Conservation (phyloP, 2,888 invertebrate genomes). For the Amphipoea oculea region DNA sequence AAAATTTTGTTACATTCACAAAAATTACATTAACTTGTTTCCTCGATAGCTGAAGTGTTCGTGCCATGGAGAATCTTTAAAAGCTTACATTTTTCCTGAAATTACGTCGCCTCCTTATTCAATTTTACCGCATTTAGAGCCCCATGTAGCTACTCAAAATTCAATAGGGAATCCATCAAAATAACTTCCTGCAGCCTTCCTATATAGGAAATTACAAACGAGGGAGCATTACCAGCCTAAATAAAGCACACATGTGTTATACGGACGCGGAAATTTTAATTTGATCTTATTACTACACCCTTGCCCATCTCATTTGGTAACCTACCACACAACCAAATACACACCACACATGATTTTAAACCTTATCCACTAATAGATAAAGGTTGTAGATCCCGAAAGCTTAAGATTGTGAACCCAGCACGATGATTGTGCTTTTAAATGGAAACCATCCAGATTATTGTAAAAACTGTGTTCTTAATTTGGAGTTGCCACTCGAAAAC, state of each 20-base stretch:
- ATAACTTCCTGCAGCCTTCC: conserved; percentile 41
- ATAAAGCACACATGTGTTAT: conserved; percentile 69
- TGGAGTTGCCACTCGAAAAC: conserved; percentile 53
- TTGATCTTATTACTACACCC: conserved; percentile 71
- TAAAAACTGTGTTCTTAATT: conserved; percentile 69
- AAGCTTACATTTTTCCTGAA: conserved; percentile 13
- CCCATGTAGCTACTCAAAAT: conserved; percentile 36
- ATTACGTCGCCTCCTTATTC: conserved; percentile 29
- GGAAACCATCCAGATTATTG: conserved; percentile 68
- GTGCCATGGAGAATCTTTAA: not conserved
- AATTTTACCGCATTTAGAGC: conserved; percentile 31
- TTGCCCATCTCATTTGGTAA: conserved; percentile 71
- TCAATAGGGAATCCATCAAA: conserved; percentile 49
- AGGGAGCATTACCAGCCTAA: conserved; percentile 53
- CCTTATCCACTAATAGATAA: conserved; percentile 25
- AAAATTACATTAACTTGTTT: not conserved
- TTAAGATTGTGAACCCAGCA: conserved; percentile 33
- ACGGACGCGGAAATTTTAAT: conserved; percentile 72
- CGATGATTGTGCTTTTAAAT: conserved; percentile 69
- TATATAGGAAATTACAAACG: conserved; percentile 52
- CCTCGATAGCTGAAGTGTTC: not conserved
- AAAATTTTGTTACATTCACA: too few relatives aligned
- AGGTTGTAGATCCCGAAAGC: not conserved
- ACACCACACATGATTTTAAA: conserved; percentile 25
- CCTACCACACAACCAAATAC: conserved; percentile 17